A percentile compares a stretch with the other conserved stretches of the same genome.
These are phyloP conservation scores for Hyalella azteca DNA, from an alignment of 2,888 invertebrate genomes.

Conservation along the genomic window DNA sequence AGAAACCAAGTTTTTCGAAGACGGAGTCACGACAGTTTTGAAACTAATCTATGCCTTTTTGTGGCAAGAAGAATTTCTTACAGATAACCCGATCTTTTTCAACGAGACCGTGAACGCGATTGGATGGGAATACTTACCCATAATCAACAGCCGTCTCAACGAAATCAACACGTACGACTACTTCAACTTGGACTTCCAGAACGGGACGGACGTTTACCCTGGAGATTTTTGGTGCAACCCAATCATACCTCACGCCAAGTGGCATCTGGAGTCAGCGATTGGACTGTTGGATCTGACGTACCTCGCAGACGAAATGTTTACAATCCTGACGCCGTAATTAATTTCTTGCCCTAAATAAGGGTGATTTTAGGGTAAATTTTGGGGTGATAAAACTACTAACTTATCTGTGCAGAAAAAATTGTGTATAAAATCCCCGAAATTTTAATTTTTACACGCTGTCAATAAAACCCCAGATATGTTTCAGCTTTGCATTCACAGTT, in stretches of 20 bases:
- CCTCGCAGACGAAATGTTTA: conserved; percentile 11
- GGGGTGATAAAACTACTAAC: too few species aligned
- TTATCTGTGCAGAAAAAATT: background rate
- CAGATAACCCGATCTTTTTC: conserved; percentile 28
- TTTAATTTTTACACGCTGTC: background rate
- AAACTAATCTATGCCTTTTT: conserved; percentile 45
- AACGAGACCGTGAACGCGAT: background rate
- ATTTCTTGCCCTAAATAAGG: background rate
- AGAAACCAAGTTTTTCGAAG: conserved; percentile 7
- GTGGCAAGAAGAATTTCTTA: conserved; percentile 42
- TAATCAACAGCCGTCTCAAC: conserved; percentile 23
- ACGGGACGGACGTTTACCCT: conserved; percentile 33
- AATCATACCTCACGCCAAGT: conserved; percentile 40
- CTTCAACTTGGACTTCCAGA: conserved; percentile 36
- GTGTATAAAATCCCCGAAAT: background rate
- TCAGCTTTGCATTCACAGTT: too few species aligned
- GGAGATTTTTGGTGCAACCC: conserved; percentile 42
- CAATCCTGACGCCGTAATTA: background rate
- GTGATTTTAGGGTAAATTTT: too few species aligned
- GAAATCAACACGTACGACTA: conserved; percentile 24
- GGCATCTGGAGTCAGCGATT: conserved; percentile 39
- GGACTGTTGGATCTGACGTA: conserved; percentile 29
- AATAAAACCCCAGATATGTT: too few species aligned
- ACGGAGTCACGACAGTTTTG: conserved; percentile 36
- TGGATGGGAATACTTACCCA: background rate